Conservation (phyloP, 1,140 invertebrate species). For the Orussus abietinus region DNA sequence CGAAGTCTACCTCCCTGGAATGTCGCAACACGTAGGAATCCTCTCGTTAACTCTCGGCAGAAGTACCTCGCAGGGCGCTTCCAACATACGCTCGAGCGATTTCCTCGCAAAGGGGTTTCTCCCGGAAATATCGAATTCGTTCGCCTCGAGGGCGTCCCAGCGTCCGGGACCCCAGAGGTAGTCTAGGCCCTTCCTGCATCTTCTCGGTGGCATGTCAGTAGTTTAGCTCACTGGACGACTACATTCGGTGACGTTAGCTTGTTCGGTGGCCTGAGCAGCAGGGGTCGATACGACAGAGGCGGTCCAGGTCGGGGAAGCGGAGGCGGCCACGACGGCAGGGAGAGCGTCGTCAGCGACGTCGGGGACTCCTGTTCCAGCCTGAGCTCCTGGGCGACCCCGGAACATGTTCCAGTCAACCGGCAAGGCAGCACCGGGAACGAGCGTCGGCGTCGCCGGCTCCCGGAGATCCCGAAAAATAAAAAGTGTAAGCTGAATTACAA, state of each 20-base stretch:
- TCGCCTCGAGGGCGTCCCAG: no score
- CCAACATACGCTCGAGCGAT: no score
- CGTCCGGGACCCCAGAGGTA: no score
- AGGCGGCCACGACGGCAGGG: constrained; percentile 32
- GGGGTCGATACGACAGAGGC: constrained; percentile 31
- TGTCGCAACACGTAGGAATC: no score
- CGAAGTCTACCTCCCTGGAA: no score
- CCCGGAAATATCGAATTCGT: no score
- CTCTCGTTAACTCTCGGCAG: no score
- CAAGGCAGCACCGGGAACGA: constrained; percentile 52
- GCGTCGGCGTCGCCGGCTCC: constrained; percentile 72
- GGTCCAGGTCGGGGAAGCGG: constrained; percentile 25
- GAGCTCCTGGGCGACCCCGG: constrained; percentile 45
- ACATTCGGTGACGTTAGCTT: constrained; percentile 45
- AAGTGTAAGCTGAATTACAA: constrained; percentile 62
- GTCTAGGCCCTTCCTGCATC: no score
- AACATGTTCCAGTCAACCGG: constrained; percentile 37
- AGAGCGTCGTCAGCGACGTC: constrained; percentile 44
- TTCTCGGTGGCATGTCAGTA: constrained; percentile 26
- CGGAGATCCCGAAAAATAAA: constrained; percentile 83
- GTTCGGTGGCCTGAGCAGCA: constrained; percentile 46
- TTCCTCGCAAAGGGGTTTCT: no score
- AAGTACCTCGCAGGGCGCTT: no score
- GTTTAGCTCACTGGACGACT: constrained; percentile 32
- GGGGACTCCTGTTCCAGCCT: constrained; percentile 46